These are phyloP conservation scores for Saturnia pavonia DNA, from an alignment of 2,888 invertebrate species.

Conservation along the genomic window DNA sequence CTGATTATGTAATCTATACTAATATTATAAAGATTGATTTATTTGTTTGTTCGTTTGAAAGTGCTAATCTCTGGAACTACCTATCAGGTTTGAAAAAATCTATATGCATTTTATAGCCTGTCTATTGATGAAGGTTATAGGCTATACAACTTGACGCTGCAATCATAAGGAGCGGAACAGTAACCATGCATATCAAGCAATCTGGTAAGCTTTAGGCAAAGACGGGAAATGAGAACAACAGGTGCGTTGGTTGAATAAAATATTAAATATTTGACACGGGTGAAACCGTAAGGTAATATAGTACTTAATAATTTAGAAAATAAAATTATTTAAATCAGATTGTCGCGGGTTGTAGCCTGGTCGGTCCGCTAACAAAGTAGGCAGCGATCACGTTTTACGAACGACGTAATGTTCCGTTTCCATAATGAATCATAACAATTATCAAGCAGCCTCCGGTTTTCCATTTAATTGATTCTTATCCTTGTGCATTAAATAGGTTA, in stretches of 20 bases:
- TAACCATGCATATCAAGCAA: too few relatives aligned
- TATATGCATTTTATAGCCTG: too few relatives aligned
- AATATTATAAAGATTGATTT: background rate
- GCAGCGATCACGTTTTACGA: conserved; percentile 48
- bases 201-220: too few relatives aligned
- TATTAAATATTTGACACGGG: too few relatives aligned
- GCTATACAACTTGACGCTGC: too few relatives aligned
- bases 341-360: conserved; percentile 10
- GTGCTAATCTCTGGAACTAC: too few relatives aligned
- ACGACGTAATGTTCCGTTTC: conserved; percentile 58
- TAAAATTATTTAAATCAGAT: conserved; percentile 15
- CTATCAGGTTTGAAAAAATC: too few relatives aligned
- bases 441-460: conserved; percentile 49
- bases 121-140: too few relatives aligned
- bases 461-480: conserved; percentile 48
- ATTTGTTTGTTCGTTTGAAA: too few relatives aligned
- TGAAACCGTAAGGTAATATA: background rate
- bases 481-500: conserved; percentile 32
- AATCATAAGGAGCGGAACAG: too few relatives aligned
- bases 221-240: too few relatives aligned
- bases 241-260: too few relatives aligned
- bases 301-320: background rate
- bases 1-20: conserved; percentile 10
- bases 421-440: conserved; percentile 63
- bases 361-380: conserved; percentile 29